Percentiles rank a stretch among this genome's conserved stretches.
These are phyloP conservation scores for Protonemura montana DNA, from an alignment of 2,888 invertebrate species.

Conservation along the genomic window DNA sequence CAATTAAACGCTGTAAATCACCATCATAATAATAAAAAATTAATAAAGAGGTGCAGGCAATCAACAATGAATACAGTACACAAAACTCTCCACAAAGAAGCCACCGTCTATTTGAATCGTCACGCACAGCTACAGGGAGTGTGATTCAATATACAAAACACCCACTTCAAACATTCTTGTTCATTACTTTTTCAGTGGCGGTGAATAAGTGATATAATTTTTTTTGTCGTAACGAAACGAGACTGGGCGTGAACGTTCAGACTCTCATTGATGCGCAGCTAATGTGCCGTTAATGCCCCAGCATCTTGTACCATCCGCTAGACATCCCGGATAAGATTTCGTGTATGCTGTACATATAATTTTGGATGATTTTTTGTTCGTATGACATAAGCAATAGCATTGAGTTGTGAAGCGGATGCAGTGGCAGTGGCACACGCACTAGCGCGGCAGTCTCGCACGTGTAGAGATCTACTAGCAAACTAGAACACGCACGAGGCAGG, in stretches of 20 bases:
- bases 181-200: background rate
- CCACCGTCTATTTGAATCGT: no score
- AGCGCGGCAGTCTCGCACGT: background rate
- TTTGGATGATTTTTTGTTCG: background rate
- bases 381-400: background rate
- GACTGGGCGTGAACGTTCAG: background rate
- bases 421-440: background rate
- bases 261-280: background rate
- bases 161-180: background rate
- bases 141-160: background rate
- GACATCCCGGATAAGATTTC: background rate
- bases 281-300: no score
- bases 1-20: no score
- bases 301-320: background rate
- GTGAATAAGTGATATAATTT: background rate
- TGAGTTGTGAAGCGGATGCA: background rate
- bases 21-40: no score
- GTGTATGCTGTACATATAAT: background rate
- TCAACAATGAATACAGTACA: no score
- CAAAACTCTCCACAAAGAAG: no score
- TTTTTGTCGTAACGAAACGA: background rate
- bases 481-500: background rate
- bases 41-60: no score
- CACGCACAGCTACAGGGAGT: no score
- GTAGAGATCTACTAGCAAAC: background rate